A percentile compares a stretch with the other conserved stretches of the same genome.
Conservation (phyloP, 2,888 invertebrate genomes). For the Cerceris rybyensis region DNA sequence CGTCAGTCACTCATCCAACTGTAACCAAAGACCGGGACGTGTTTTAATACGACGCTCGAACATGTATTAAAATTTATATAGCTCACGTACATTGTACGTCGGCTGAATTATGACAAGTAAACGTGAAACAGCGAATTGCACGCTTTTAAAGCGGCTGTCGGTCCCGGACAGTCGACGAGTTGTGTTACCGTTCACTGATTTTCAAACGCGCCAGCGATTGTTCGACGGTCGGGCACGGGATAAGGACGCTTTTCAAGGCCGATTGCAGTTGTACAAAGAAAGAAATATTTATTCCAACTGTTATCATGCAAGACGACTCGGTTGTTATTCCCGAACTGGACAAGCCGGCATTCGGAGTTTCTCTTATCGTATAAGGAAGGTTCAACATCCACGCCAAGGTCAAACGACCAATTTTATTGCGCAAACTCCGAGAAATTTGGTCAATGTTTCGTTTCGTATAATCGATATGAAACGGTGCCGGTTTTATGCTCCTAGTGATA, state of each 20-base stretch:
- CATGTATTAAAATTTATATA: slow-evolving; percentile 12
- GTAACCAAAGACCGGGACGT: neutral
- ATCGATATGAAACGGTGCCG: neutral
- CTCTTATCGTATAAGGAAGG: slow-evolving; percentile 52
- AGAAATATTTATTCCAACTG: slow-evolving; percentile 42
- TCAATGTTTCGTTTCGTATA: neutral
- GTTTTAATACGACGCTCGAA: neutral
- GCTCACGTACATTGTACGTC: neutral
- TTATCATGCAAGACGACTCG: slow-evolving; percentile 26
- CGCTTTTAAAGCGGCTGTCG: slow-evolving; percentile 32
- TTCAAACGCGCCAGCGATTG: slow-evolving; percentile 30
- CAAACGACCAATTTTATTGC: slow-evolving; percentile 49
- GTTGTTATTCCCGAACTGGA: slow-evolving; percentile 59
- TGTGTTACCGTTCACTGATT: slow-evolving; percentile 58
- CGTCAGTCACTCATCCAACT: neutral
- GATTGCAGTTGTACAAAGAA: slow-evolving; percentile 17
- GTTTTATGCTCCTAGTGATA: no score
- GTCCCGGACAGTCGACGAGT: slow-evolving; percentile 24
- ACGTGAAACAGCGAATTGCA: slow-evolving; percentile 8
- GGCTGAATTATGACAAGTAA: slow-evolving; percentile 1
- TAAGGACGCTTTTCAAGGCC: slow-evolving; percentile 50
- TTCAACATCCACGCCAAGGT: slow-evolving; percentile 75
- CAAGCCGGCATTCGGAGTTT: slow-evolving; percentile 28
- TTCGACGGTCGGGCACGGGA: slow-evolving; percentile 29
- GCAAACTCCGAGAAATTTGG: slow-evolving; percentile 31